These are phyloP conservation scores for Nomada flava DNA, from an alignment of 2,888 invertebrate genomes.

Conservation along the genomic window DNA sequence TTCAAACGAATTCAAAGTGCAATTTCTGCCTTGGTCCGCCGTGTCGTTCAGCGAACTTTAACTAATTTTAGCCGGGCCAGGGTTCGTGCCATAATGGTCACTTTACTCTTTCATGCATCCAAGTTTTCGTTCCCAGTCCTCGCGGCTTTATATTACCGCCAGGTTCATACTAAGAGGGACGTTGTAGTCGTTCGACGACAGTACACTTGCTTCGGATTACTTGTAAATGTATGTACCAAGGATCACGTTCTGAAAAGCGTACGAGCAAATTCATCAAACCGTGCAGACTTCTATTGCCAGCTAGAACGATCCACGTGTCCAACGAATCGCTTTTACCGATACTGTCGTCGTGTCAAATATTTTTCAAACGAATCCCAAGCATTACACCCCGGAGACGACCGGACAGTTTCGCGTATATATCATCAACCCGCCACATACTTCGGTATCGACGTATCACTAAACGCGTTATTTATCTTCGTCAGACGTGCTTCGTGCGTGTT, in stretches of 20 bases:
- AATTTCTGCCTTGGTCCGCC: constrained; percentile 27
- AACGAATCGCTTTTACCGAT: not conserved
- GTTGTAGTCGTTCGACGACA: not conserved
- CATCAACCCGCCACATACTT: constrained; percentile 41
- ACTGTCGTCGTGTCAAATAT: constrained; percentile 26
- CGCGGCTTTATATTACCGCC: not conserved
- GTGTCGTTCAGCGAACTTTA: constrained; percentile 12
- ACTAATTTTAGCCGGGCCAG: constrained; percentile 24
- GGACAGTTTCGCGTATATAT: constrained; percentile 17
- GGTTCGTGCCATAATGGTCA: constrained; percentile 5
- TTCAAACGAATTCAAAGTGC: constrained; percentile 25
- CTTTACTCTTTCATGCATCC: constrained; percentile 7
- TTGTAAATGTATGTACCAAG: not conserved
- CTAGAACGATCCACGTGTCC: not conserved
- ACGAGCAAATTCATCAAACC: constrained; percentile 6
- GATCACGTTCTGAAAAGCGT: not conserved
- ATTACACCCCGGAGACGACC: not conserved
- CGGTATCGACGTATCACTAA: constrained; percentile 69
- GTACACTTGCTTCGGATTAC: no score
- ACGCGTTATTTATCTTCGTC: constrained; percentile 79
- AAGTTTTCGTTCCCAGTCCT: not conserved
- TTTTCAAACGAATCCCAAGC: constrained; percentile 48
- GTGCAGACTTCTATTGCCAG: not conserved
- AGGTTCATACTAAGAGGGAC: not conserved
- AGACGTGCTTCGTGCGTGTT: constrained; percentile 65